phyloP scores from a whole-genome alignment of 1,140 invertebrate species.

The Brachionus asplanchnoidis region DNA sequence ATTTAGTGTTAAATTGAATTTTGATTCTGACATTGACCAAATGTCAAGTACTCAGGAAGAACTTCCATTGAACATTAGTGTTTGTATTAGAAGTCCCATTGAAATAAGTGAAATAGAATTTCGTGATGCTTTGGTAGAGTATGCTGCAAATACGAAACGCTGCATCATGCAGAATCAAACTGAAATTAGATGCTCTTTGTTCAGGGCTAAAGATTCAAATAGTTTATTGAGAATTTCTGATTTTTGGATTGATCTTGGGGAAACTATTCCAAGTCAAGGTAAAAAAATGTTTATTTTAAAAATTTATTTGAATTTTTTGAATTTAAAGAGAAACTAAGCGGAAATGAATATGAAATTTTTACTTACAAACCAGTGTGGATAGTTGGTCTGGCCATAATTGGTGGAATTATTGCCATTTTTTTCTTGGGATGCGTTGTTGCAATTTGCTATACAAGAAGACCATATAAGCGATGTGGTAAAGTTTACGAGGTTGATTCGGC shows the following conservation, averaged over 20 bases:
- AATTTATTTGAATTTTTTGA: not conserved
- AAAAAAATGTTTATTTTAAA: not conserved
- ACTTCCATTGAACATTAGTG: not conserved
- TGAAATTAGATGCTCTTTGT: slow-evolving; percentile 2
- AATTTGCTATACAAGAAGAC: slow-evolving; percentile 31
- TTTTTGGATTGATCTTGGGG: slow-evolving; percentile 10
- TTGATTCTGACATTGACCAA: not conserved
- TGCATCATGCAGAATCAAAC: not conserved
- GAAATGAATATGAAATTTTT: slow-evolving; percentile 36
- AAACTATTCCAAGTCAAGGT: not conserved
- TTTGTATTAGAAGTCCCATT: not conserved
- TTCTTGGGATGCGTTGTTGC: slow-evolving; percentile 34
- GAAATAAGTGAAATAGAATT: not conserved
- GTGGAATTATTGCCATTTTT: slow-evolving; percentile 21
- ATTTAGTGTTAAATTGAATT: not conserved
- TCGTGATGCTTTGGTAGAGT: not conserved
- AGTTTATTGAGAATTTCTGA: slow-evolving; percentile 33
- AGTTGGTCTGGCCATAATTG: slow-evolving; percentile 14
- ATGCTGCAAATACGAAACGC: not conserved
- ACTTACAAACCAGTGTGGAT: slow-evolving; percentile 23
- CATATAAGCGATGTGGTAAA: slow-evolving; percentile 37
- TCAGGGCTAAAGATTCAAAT: not conserved
- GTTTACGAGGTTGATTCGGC: slow-evolving; percentile 31
- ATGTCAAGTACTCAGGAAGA: not conserved
- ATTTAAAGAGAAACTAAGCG: slow-evolving; percentile 11